These are phyloP conservation scores for Euproctis similis DNA, from an alignment of 2,888 invertebrate genomes.

Conservation along the genomic window DNA sequence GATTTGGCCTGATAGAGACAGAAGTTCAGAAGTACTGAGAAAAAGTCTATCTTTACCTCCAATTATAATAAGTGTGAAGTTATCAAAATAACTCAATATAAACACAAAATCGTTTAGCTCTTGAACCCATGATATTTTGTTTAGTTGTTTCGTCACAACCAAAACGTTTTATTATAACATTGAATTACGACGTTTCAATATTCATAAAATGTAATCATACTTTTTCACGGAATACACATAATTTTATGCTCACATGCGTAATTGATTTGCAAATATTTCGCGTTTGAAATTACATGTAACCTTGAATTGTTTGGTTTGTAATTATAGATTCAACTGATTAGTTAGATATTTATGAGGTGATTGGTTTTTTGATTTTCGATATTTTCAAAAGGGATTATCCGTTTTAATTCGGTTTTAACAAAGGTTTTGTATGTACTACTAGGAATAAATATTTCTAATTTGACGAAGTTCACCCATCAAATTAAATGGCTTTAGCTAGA, in stretches of 20 bases:
- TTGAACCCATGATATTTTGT: conserved; percentile 23
- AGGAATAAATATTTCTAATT: no score
- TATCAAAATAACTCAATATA: not conserved
- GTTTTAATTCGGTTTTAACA: no score
- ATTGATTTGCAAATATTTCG: conserved; percentile 15
- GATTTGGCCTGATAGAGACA: no score
- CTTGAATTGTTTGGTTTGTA: conserved; percentile 6
- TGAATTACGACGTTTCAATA: conserved; percentile 22
- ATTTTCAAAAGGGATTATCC: no score
- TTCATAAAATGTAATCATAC: conserved; percentile 15
- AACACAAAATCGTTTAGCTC: conserved; percentile 9
- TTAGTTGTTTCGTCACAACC: conserved; percentile 9
- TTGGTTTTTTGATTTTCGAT: no score
- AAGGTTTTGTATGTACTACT: no score
- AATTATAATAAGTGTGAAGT: no score
- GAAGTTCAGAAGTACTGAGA: no score
- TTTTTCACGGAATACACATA: conserved; percentile 19
- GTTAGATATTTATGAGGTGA: conserved; percentile 1
- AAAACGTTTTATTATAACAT: conserved; percentile 18
- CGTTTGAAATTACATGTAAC: conserved; percentile 6
- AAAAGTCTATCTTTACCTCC: no score
- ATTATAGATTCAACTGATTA: conserved; percentile 1
- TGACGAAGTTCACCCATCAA: no score
- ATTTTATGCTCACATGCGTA: conserved; percentile 13
- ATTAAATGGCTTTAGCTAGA: no score